Evolutionary conservation across 2,888 invertebrate genomes (phyloP).

Genomic region (Dastarcus helophoroides): DNA sequence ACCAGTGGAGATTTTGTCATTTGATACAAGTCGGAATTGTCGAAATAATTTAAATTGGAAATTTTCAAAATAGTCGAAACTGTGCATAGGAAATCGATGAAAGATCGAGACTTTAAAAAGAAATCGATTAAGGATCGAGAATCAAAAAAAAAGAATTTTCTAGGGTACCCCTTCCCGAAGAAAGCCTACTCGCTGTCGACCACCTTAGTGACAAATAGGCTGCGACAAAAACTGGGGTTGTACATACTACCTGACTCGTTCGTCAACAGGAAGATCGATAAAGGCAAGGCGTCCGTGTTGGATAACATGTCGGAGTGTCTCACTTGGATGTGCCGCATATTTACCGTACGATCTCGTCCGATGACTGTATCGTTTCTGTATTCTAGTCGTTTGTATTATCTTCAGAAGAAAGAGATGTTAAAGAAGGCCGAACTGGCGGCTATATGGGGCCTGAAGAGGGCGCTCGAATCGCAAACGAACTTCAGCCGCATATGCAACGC

Average conservation of each 20-base stretch:
- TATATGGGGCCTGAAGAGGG: constrained; percentile 44
- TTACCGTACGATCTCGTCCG: background rate
- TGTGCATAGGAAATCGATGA: no score
- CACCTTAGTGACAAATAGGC: constrained; percentile 22
- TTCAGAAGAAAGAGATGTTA: constrained; percentile 28
- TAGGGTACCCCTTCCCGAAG: constrained; percentile 33
- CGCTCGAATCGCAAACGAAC: constrained; percentile 41
- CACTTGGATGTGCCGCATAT: no score
- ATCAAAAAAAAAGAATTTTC: no score
- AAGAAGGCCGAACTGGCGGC: constrained; percentile 45
- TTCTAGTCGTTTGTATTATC: no score
- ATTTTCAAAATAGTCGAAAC: no score
- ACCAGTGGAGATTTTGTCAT: no score
- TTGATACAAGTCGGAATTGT: no score
- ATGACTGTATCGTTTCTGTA: no score
- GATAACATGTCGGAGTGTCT: constrained; percentile 39
- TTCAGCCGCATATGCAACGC: constrained; percentile 43
- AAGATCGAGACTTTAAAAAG: no score
- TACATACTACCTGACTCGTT: constrained; percentile 23
- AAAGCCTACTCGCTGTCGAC: constrained; percentile 21
- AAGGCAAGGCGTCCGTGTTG: constrained; percentile 33
- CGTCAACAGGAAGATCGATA: constrained; percentile 21
- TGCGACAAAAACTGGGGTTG: constrained; percentile 29
- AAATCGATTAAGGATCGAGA: no score
- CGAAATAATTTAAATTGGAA: no score